These are phyloP conservation scores for Chiridota heheva DNA, from an alignment of 35 echinoderm and acorn worm species.

Conservation along the genomic window DNA sequence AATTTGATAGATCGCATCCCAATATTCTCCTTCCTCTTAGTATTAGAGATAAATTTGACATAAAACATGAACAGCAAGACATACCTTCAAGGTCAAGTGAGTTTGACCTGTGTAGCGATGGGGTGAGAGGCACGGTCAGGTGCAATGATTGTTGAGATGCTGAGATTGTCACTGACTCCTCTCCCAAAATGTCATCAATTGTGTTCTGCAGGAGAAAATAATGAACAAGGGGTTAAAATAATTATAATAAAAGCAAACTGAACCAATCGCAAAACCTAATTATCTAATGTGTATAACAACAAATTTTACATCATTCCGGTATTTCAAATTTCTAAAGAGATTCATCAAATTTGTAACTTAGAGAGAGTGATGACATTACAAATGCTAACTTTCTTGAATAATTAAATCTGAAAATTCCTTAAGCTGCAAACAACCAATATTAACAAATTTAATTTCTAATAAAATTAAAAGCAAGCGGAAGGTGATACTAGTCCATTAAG, in stretches of 20 bases:
- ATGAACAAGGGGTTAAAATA: background rate
- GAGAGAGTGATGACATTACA: no score
- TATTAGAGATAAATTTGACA: background rate
- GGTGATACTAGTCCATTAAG: background rate
- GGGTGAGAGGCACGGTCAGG: slow-evolving; percentile 13
- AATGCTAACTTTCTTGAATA: no score
- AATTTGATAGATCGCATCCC: no score
- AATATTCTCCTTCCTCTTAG: background rate
- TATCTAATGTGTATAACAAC: no score
- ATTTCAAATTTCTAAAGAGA: no score
- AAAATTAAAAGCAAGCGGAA: background rate
- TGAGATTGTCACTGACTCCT: slow-evolving; percentile 40
- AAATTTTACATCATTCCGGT: no score
- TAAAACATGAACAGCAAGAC: background rate
- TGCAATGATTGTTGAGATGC: slow-evolving; percentile 4
- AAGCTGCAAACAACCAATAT: no score
- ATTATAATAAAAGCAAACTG: no score
- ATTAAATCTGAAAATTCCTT: no score
- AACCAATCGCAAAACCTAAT: no score
- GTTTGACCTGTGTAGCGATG: slow-evolving; percentile 60
- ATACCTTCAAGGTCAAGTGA: slow-evolving; percentile 71
- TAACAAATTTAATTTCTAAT: background rate
- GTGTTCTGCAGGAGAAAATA: slow-evolving; percentile 56
- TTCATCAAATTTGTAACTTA: no score
- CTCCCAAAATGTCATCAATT: slow-evolving; percentile 71